phyloP scores from a whole-genome alignment of 2,797 vertebrate genomes.

The Trachops cirrhosus region DNA sequence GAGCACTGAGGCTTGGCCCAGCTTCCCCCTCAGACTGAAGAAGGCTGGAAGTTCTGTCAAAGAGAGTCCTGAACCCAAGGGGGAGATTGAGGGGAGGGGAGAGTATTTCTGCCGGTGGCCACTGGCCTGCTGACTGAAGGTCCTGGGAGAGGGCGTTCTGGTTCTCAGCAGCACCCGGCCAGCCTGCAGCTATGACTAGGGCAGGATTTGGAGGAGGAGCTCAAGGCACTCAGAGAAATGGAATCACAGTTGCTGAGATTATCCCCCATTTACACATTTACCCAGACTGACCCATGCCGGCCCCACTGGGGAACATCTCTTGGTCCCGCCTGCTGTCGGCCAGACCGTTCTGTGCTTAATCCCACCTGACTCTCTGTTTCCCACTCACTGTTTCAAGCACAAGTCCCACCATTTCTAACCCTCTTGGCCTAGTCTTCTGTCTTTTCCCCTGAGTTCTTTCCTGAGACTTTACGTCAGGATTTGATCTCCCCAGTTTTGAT shows the following conservation, averaged over 20 bases:
- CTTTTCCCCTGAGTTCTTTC: neutral
- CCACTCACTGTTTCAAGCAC: rapidly evolving
- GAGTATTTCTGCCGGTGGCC: neutral
- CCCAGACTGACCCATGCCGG: rapidly evolving
- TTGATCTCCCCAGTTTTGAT: neutral
- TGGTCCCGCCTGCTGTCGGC: neutral
- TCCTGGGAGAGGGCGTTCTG: neutral
- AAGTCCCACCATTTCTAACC: too few relatives aligned
- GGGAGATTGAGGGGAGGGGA: too few relatives aligned
- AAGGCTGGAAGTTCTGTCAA: neutral
- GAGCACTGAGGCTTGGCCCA: neutral
- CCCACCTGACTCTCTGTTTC: neutral
- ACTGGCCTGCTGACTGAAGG: neutral
- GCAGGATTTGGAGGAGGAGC: neutral
- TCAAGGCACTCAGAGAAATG: neutral
- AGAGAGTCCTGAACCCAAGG: neutral
- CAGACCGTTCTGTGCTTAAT: too few relatives aligned
- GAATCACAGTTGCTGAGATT: too few relatives aligned
- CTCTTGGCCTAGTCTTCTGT: neutral
- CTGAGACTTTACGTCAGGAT: neutral
- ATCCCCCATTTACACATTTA: neutral
- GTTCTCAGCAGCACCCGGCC: neutral
- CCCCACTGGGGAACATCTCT: neutral
- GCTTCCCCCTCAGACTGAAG: neutral
- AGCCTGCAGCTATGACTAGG: neutral